Percentiles rank a stretch among this genome's conserved stretches.
Evolutionary conservation across 2,888 invertebrate genomes (phyloP).

Genomic region (Cinara cedri): DNA sequence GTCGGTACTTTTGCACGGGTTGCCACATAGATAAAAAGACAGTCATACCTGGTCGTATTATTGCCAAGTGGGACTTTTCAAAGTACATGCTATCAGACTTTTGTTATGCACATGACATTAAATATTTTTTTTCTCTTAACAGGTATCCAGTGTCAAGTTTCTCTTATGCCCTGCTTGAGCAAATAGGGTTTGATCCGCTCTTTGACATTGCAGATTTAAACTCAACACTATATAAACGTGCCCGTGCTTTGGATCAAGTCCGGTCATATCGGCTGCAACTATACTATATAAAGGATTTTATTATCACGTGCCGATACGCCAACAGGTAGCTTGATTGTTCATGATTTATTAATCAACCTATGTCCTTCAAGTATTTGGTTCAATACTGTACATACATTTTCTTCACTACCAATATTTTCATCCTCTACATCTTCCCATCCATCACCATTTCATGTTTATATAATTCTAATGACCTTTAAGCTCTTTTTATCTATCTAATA

Average conservation of each 20-base stretch:
- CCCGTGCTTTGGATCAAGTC: conserved; percentile 69
- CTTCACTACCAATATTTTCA: background rate
- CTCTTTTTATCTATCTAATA: no score
- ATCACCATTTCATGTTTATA: background rate
- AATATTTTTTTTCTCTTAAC: background rate
- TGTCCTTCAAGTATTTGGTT: background rate
- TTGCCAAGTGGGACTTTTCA: conserved; percentile 71
- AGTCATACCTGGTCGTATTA: conserved; percentile 73
- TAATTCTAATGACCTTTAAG: no score
- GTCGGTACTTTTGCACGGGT: conserved; percentile 84
- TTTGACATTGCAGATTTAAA: conserved; percentile 78
- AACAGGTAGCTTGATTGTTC: conserved; percentile 65
- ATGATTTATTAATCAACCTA: background rate
- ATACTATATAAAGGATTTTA: conserved; percentile 73
- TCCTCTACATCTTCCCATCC: no score
- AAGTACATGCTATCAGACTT: conserved; percentile 62
- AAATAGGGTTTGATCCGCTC: conserved; percentile 78
- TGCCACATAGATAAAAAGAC: conserved; percentile 81
- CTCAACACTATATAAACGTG: conserved; percentile 70
- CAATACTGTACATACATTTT: background rate
- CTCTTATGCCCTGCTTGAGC: conserved; percentile 76
- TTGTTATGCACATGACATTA: background rate
- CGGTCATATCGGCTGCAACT: conserved; percentile 72
- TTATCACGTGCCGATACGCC: conserved; percentile 74
- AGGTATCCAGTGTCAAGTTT: conserved; percentile 84